These are phyloP conservation scores for Hirtodrosophila confusa DNA, from an alignment of 2,888 invertebrate genomes.

Conservation along the genomic window DNA sequence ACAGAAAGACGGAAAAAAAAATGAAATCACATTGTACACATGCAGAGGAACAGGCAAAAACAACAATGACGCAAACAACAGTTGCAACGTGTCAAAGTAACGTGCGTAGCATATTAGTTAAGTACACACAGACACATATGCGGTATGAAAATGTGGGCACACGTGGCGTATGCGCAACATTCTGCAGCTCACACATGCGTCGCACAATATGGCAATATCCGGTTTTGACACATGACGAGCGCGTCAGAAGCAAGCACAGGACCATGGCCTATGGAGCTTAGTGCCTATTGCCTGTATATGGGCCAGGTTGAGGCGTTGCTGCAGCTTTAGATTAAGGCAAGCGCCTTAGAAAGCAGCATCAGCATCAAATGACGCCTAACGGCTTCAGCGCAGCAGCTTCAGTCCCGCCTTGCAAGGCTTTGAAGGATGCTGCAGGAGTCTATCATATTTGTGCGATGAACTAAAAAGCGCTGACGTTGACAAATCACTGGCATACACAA, in stretches of 20 bases:
- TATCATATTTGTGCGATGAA: no score
- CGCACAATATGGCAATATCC: constrained; percentile 57
- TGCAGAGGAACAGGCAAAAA: neutral
- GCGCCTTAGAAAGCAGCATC: no score
- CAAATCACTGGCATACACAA: no score
- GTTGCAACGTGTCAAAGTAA: constrained; percentile 64
- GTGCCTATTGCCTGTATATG: no score
- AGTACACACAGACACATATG: constrained; percentile 38
- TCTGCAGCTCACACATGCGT: constrained; percentile 33
- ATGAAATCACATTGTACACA: constrained; percentile 2
- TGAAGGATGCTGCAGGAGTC: no score
- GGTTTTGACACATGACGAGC: constrained; percentile 39
- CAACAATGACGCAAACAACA: constrained; percentile 35
- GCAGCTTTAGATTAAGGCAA: no score
- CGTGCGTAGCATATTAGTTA: constrained; percentile 58
- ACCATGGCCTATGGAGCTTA: no score
- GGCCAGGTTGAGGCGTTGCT: no score
- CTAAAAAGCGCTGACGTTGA: no score
- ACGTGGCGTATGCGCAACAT: constrained; percentile 53
- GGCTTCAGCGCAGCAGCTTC: no score
- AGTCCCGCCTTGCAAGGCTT: no score
- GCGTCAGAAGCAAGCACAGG: neutral
- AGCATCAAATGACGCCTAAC: no score
- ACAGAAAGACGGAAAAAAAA: constrained; percentile 1
- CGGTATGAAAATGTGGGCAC: constrained; percentile 24